Base-by-base conservation (phyloP, 2,797 vertebrate genomes). In the Champsocephalus gunnari region DNA sequence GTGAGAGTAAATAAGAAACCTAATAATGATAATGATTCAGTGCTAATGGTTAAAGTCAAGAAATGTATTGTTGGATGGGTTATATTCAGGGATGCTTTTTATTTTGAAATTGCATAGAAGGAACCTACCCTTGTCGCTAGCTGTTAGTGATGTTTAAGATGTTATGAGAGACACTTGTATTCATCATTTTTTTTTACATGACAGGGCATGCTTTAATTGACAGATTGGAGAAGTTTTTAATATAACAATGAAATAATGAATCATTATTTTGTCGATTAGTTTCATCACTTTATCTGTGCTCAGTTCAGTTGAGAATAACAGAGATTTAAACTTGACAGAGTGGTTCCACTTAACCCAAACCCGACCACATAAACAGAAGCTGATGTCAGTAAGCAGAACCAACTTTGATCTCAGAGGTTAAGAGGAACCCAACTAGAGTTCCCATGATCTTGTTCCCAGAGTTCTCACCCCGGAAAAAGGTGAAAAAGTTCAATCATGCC, bases 321-420 rank as follows among this genome's bases (percentile, higher is more conserved):
- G 21, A 65, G 19, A 66, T 38, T 9, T 59, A 21, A 71, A 43
- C 44, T 19, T 10, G 41, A 53, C 63, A 50, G 43, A 51, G 34
- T 50, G 32, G 12, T 48, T 69, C 17, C 14, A 58, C 45, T 44
- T 60, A 66, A 64, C 66, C 21, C 55, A 32, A 79, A 58, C 34
- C 34, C 11, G 51, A 64, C 58, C 67, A 24, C 59, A 77, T 9
- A 67, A 64, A 80, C 66, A 51, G 14, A 3, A 43, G 24, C 58
- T 54, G 2, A 56, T 60, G 63, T 57, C 73, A 67, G 24, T 41
- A 19, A 77, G 50, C 72, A 62, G 17, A 66, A 17, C 44, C 3
- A 1, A 9, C 82, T 82, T 87, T 83, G 76, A 90, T 83, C 71
- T 86, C 32, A 19, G 21, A 67, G 28, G 14, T 85, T 75, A 55